Base-by-base conservation (phyloP, 2,113 vertebrate species). In the Thamnaconus septentrionalis region DNA sequence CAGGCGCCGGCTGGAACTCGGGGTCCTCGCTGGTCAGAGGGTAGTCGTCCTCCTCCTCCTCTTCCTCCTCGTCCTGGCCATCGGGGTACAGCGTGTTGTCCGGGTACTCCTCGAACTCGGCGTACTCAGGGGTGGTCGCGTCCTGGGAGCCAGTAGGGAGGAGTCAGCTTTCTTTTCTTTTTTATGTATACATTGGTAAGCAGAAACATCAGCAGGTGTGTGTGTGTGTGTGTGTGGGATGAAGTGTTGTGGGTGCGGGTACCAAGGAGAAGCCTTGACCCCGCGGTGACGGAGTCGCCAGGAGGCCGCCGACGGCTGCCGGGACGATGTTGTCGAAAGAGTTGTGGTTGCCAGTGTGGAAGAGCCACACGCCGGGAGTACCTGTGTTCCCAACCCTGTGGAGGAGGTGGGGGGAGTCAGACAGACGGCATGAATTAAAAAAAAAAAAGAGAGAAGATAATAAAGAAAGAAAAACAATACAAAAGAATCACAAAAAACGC, bases 341-440 rank as follows among this genome's bases (percentile, higher is more conserved):
- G n/a, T 88, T 73, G 2, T 56, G 7, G 61, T 92, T 93, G 56
- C 96, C 93, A 6, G 97, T 92, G 11, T 91, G 95, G 88, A 98
- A 99, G 48, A 94, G 93, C 97, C 97, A 99, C 49, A 97, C 83
- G 0, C 97, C 97, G 0, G 94, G 93, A 6, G 92, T 68, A 0
- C 94, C 94, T 0, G 87, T 75, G 60, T 99, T 98, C 49, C 97
- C 94, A 49, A 87, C 82, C 87, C 97, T 99, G 10, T 2, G 69
- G 31, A 75, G n/a, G 4, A 6, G 61, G 12, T 52, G 56, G 48
- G 0, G n/a, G 48, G 3, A 64, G 5, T 51, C 3, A 31, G 11
- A n/a, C 45, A 56, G 52, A 31, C 18, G 7, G 8, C 12, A 41
- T 7, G 42, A 31, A 12, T 10, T 56, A 39, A 42, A 8, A 48